Evolutionary conservation across 2,888 invertebrate species (phyloP).

Genomic region (Conops quadrifasciatus): DNA sequence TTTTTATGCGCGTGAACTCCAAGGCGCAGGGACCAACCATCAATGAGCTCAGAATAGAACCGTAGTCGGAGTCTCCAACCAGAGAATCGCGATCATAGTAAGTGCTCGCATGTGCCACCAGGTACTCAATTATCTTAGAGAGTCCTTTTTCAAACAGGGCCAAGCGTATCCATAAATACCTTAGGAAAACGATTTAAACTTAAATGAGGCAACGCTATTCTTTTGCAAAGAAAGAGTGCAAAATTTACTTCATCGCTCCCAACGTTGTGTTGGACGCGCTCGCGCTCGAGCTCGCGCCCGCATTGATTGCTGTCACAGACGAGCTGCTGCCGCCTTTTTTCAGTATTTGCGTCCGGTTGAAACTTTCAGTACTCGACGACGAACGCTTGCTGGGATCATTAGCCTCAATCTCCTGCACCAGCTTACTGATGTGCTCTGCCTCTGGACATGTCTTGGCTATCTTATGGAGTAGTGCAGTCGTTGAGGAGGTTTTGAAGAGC

Average conservation of each 20-base stretch:
- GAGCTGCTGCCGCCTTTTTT: conserved; percentile 71
- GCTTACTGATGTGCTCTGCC: conserved; percentile 80
- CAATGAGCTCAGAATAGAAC: conserved; percentile 88
- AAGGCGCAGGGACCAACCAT: conserved; percentile 93
- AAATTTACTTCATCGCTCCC: conserved; percentile 65
- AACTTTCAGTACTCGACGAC: conserved; percentile 73
- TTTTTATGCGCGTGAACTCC: conserved; percentile 89
- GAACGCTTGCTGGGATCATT: conserved; percentile 71
- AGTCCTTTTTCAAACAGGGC: conserved; percentile 90
- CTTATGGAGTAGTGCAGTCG: conserved; percentile 91
- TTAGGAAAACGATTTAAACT: conserved; percentile 52
- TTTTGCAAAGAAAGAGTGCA: background rate
- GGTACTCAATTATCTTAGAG: conserved; percentile 86
- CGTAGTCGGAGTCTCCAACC: conserved; percentile 89
- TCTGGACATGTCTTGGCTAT: conserved; percentile 82
- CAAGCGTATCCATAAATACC: conserved; percentile 91
- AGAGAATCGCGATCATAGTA: conserved; percentile 91
- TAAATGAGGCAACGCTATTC: background rate
- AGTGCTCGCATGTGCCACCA: conserved; percentile 82
- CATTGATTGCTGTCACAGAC: conserved; percentile 64
- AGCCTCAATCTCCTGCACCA: conserved; percentile 81
- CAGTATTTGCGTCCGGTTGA: conserved; percentile 73
- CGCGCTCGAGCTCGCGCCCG: too few relatives aligned
- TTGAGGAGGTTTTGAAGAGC: conserved; percentile 91
- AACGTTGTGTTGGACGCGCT: conserved; percentile 50